Conservation (phyloP, 92 coral and sea anemone genomes). For the Parazoanthus darwini region DNA sequence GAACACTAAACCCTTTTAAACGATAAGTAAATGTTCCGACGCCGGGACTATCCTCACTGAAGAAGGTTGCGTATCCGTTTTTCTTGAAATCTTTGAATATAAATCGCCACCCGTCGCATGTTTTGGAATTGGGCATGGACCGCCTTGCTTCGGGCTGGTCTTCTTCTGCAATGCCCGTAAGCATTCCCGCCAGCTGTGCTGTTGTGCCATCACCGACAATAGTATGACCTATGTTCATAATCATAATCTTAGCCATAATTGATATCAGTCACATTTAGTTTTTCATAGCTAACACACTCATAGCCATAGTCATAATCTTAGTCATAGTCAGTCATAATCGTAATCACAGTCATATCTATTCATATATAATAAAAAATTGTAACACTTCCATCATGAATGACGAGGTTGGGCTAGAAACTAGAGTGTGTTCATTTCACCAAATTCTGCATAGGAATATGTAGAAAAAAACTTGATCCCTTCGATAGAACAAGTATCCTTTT, state of each 20-base stretch:
- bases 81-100: slow-evolving; percentile 60
- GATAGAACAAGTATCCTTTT: too few relatives aligned
- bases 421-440: too few relatives aligned
- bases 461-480: too few relatives aligned
- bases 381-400: too few relatives aligned
- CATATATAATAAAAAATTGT: too few relatives aligned
- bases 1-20: slow-evolving; percentile 67
- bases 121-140: slow-evolving; percentile 42
- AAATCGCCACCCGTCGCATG: slow-evolving; percentile 73
- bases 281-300: too few relatives aligned
- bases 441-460: too few relatives aligned
- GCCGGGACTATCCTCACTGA: slow-evolving; percentile 68
- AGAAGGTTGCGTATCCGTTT: slow-evolving; percentile 79
- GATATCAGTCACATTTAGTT: too few relatives aligned
- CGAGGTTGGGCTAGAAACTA: too few relatives aligned
- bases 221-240: slow-evolving; percentile 48
- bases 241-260: neutral
- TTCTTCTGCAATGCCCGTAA: slow-evolving; percentile 72
- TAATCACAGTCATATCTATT: too few relatives aligned
- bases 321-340: neutral
- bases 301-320: neutral
- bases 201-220: slow-evolving; percentile 86
- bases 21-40: slow-evolving; percentile 73
- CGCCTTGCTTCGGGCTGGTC: slow-evolving; percentile 70
- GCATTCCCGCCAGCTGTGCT: slow-evolving; percentile 74